Base-by-base conservation (phyloP, 2,113 vertebrate species). In the Panthera uncia region DNA sequence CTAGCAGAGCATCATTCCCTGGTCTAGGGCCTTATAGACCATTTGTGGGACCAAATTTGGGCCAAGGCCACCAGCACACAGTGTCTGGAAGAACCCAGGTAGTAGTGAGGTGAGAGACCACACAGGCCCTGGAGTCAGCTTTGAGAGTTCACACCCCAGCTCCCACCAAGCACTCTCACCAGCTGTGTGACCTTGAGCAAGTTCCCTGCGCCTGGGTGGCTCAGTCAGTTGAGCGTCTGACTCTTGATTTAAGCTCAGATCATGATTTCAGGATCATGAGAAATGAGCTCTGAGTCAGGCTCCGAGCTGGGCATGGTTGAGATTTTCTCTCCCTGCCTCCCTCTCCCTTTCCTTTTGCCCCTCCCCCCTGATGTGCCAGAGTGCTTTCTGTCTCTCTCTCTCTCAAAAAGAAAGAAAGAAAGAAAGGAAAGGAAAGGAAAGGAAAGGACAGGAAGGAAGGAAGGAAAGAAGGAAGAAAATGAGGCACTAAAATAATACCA, bases 91-190 rank as follows among this genome's bases (percentile, higher is more conserved):
- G 90, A 41, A 45, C 36, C 50, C 71, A 38, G 23, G 15, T 48
- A 25, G 61, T 33, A 9, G 13, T 16, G 16, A 45, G n/a, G 16
- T 0, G 0, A 63, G 65, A 76, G 48, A 14, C 2, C 12, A 36
- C 21, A 25, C 10, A 36, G 13, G 8, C 80, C 68, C n/a, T 41
- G 80, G 52, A 88, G 18, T 38, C 4, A 16, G 66, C 41, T 52
- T 61, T n/a, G 4, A 48, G n/a, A 7, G 25, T 48, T 31, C 79
- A 15, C 23, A 7, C 1, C n/a, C 50, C 71, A 19, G 69, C 15
- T 33, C 45, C 83, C 48, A 7, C 48, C 23, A 18, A 18, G 31
- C 0, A 3, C 45, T 19, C n/a, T 91, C 33, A 0, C 52, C 73
- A 27, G 45, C 78, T 52, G 0, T 57, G 45, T 91, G 76, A n/a